Base-by-base conservation (phyloP, 53 echinoderm and acorn worm genomes). In the Mesocentrotus franciscanus region DNA sequence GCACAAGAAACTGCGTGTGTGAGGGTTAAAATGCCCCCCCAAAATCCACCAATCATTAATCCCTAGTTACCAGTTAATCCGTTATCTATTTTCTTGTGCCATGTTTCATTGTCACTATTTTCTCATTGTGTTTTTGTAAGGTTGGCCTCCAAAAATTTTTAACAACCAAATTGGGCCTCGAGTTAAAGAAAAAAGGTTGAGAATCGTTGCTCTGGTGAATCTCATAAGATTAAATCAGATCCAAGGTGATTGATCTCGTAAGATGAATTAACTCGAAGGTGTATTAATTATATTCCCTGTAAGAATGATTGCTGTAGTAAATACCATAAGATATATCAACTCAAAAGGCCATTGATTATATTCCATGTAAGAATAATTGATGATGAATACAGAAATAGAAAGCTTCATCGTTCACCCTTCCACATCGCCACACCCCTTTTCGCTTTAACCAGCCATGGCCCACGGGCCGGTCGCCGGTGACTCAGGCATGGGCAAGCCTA, bases 381-480 rank as follows among this genome's bases (percentile, higher is more conserved):
- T 84, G 84, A 84, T 84, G 84, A 84, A 84, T 84, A 84, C 20
- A 42, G 84, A 84, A 84, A 84, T 42, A 84, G 39, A 81, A 4
- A 39, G 22, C 18, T 81, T 81, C 9, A 42, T 1, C 7, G 42
- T 76, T 81, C 42, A 18, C 36, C 18, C 42, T 20, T 30, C 81
- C 18, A 18, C 42, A 20, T 36, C 42, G 81, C 81, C 81, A 81
- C 81, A 81, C 81, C 81, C 64, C 81, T 81, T 7, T 27, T 39
- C 81, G 81, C 36, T 39, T 20, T 42, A 18, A 29, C 20, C 42
- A 29, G 33, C 42, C 42, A 39, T 22, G 81, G 36, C 42, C 18
- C 42, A 18, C 81, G 34, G 42, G 17, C 81, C 81, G 81, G 8
- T 81, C 6, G 9, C 42, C 81, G 18, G 81, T 81, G 81, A 81